These are phyloP conservation scores for Apodemia duryi DNA, from an alignment of 2,888 invertebrate species.

Conservation along the genomic window DNA sequence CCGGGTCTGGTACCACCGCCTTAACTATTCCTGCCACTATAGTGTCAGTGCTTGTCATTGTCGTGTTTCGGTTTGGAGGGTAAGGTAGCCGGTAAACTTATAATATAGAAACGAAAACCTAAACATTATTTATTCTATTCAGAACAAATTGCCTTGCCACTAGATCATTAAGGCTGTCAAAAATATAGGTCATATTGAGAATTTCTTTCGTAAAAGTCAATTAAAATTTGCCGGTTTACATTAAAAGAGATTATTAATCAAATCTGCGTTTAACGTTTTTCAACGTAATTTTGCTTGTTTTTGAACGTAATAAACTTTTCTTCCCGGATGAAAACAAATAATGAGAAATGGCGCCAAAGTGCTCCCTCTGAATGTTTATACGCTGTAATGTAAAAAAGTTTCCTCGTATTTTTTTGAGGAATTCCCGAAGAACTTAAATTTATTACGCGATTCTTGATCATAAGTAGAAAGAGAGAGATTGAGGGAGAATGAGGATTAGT, in stretches of 20 bases:
- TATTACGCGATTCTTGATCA: conserved; percentile 54
- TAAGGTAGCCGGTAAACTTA: too few relatives aligned
- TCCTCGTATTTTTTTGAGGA: conserved; percentile 37
- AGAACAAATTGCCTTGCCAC: too few relatives aligned
- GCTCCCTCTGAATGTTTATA: conserved; percentile 34
- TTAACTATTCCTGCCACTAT: too few relatives aligned
- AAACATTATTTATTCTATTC: too few relatives aligned
- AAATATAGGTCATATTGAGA: background rate
- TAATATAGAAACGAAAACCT: too few relatives aligned
- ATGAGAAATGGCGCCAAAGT: conserved; percentile 36
- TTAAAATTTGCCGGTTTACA: background rate
- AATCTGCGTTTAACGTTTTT: conserved; percentile 22
- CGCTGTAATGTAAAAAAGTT: conserved; percentile 36
- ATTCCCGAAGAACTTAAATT: conserved; percentile 39
- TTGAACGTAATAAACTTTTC: conserved; percentile 68
- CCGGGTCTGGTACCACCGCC: too few relatives aligned
- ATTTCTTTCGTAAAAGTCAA: background rate
- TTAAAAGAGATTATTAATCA: background rate
- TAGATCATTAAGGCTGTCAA: too few relatives aligned
- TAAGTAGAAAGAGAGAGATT: conserved; percentile 40
- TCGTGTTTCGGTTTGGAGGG: too few relatives aligned
- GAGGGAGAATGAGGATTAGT: background rate
- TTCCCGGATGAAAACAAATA: conserved; percentile 39
- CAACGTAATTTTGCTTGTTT: conserved; percentile 67
- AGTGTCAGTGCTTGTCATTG: too few relatives aligned